Conservation (phyloP, 92 coral and sea anemone genomes). For the Zoanthus solanderi region DNA sequence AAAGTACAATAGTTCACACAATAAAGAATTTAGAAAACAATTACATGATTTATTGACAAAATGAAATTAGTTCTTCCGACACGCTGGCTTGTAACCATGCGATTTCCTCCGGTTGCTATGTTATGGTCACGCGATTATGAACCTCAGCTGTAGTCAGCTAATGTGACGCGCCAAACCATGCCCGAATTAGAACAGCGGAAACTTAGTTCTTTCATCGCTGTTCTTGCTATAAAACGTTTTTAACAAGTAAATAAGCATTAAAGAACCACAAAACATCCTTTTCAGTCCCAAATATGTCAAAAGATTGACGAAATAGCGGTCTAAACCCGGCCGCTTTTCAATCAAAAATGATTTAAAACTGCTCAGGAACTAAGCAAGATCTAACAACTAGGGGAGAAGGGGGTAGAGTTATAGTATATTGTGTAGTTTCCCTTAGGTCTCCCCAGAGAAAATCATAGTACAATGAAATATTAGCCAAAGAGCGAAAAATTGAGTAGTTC, state of each 20-base stretch:
- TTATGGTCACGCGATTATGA: conserved; percentile 5
- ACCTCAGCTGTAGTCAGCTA: background rate
- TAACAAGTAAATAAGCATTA: background rate
- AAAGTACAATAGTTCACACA: background rate
- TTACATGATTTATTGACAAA: too few relatives aligned
- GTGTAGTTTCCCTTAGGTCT: background rate
- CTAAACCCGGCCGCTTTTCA: background rate
- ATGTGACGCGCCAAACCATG: background rate
- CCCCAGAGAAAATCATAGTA: conserved; percentile 6
- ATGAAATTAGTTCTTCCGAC: background rate
- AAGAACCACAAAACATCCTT: background rate
- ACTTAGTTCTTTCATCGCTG: background rate
- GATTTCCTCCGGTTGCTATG: conserved; percentile 19
- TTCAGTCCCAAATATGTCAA: background rate
- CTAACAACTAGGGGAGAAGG: background rate
- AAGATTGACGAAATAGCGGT: background rate
- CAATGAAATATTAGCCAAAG: background rate
- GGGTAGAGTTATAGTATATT: background rate
- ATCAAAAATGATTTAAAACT: background rate
- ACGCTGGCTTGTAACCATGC: conserved; percentile 5
- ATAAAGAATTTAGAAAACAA: too few relatives aligned
- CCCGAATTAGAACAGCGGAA: background rate
- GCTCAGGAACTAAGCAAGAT: conserved; percentile 6
- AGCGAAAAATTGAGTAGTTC: background rate
- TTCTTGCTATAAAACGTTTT: background rate